A percentile compares a stretch with the other conserved stretches of the same genome.
These are phyloP conservation scores for Orbicella faveolata DNA, from an alignment of 64 coral and sea anemone species.

Conservation along the genomic window DNA sequence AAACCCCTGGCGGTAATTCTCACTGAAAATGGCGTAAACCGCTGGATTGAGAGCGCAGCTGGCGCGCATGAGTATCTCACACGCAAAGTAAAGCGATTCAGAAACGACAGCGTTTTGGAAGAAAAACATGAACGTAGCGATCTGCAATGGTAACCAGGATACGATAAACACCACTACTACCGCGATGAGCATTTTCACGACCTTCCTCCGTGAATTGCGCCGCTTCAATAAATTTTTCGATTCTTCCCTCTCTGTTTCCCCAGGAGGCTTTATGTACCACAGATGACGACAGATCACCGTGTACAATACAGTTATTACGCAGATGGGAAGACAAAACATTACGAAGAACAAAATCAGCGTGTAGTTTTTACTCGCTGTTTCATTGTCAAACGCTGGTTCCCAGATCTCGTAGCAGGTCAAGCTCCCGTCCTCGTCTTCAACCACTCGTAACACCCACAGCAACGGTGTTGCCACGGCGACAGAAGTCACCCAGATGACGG, in stretches of 20 bases:
- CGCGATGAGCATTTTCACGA: constrained; percentile 66
- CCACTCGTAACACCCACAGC: constrained; percentile 22
- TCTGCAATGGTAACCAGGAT: constrained; percentile 50
- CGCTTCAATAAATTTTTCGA: constrained; percentile 8
- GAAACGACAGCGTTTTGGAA: neutral
- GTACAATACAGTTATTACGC: constrained; percentile 46
- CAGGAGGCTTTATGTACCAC: constrained; percentile 40
- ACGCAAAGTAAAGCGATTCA: constrained; percentile 25
- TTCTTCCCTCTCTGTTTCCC: constrained; percentile 26
- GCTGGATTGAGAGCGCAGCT: constrained; percentile 49
- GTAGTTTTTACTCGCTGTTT: constrained; percentile 23
- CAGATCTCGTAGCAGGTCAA: constrained; percentile 40
- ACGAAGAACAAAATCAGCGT: constrained; percentile 22
- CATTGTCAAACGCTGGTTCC: constrained; percentile 48
- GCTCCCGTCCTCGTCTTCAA: neutral
- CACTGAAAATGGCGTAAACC: constrained; percentile 58
- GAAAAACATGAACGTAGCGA: constrained; percentile 34
- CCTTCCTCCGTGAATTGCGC: constrained; percentile 46
- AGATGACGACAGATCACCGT: constrained; percentile 49
- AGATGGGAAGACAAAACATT: constrained; percentile 38
- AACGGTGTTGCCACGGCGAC: constrained; percentile 31
- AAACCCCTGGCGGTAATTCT: constrained; percentile 60
- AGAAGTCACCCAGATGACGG: constrained; percentile 40
- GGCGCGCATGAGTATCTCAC: constrained; percentile 52
- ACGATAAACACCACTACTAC: constrained; percentile 48